Conservation (phyloP, 2,797 vertebrate species). For the Leptoclinus maculatus region DNA sequence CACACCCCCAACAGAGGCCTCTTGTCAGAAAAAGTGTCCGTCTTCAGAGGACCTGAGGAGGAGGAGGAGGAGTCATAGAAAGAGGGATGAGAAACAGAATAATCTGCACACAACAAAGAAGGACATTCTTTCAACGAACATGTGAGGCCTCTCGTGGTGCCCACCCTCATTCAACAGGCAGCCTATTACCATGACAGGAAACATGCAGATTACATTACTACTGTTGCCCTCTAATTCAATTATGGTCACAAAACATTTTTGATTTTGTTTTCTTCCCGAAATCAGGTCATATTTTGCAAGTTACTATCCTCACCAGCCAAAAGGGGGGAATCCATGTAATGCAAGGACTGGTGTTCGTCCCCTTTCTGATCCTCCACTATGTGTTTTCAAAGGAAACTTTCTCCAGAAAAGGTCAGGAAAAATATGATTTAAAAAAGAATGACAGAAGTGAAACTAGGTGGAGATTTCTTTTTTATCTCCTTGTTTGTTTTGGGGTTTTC, state of each 20-base stretch:
- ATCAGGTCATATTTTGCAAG: slow-evolving; percentile 43
- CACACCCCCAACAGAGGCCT: slow-evolving; percentile 95
- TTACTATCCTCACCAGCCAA: slow-evolving; percentile 43
- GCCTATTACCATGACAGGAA: slow-evolving; percentile 78
- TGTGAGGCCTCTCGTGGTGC: slow-evolving; percentile 64
- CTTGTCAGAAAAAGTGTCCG: slow-evolving; percentile 94
- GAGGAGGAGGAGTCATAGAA: slow-evolving; percentile 51
- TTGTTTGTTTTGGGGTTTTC: slow-evolving; percentile 65
- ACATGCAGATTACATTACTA: slow-evolving; percentile 82
- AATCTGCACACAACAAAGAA: slow-evolving; percentile 74
- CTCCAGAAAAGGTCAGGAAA: slow-evolving; percentile 1
- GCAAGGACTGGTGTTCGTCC: neutral
- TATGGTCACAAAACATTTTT: slow-evolving; percentile 61
- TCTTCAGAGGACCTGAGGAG: slow-evolving; percentile 89
- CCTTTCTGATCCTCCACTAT: slow-evolving; percentile 2
- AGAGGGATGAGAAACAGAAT: slow-evolving; percentile 57
- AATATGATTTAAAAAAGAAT: neutral
- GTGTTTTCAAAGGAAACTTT: slow-evolving; percentile 36
- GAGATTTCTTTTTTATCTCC: slow-evolving; percentile 29
- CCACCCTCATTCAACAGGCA: slow-evolving; percentile 70
- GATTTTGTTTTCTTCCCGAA: slow-evolving; percentile 11
- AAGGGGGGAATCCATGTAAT: slow-evolving; percentile 19
- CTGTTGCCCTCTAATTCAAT: slow-evolving; percentile 78
- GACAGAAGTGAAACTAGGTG: neutral
- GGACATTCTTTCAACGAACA: slow-evolving; percentile 73